phyloP scores from a whole-genome alignment of 2,113 vertebrate species.

The Pollachius pollachius region DNA sequence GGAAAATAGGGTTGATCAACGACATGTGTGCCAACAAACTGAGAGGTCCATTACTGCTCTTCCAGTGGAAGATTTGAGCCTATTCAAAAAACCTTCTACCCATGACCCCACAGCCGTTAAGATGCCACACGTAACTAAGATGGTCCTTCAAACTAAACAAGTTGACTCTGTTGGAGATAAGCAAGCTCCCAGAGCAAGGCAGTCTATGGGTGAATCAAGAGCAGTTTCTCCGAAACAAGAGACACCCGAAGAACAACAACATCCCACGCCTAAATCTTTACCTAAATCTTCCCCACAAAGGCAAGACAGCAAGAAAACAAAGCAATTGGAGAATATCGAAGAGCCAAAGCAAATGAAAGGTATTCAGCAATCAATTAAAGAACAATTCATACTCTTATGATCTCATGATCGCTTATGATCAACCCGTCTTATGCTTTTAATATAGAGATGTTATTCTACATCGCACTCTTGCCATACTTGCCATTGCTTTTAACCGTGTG shows the following conservation, averaged over 20 bases:
- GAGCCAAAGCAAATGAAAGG: slow-evolving; percentile 47
- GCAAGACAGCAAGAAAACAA: slow-evolving; percentile 13
- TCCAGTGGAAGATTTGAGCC: slow-evolving; percentile 4
- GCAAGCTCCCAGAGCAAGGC: not conserved
- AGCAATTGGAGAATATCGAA: slow-evolving; percentile 25
- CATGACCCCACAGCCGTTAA: not conserved
- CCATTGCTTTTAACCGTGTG: not conserved
- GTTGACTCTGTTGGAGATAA: not conserved
- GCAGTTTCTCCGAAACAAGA: not conserved
- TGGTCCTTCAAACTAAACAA: slow-evolving; percentile 3
- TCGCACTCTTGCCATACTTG: not conserved
- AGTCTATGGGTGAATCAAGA: not conserved
- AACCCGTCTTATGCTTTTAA: slow-evolving; percentile 12
- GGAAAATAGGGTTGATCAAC: slow-evolving; percentile 7
- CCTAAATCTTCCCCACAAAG: slow-evolving; percentile 14
- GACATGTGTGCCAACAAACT: not conserved
- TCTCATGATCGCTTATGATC: slow-evolving; percentile 22
- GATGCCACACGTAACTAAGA: not conserved
- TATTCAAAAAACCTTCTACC: slow-evolving; percentile 3
- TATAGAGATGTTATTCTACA: not conserved
- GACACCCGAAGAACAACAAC: slow-evolving; percentile 2
- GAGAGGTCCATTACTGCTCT: not conserved
- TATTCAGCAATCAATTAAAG: slow-evolving; percentile 34
- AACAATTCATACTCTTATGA: slow-evolving; percentile 19
- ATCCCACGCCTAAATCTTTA: slow-evolving; percentile 16